phyloP scores from a whole-genome alignment of 1,140 invertebrate genomes.

The Plutomurus gul region DNA sequence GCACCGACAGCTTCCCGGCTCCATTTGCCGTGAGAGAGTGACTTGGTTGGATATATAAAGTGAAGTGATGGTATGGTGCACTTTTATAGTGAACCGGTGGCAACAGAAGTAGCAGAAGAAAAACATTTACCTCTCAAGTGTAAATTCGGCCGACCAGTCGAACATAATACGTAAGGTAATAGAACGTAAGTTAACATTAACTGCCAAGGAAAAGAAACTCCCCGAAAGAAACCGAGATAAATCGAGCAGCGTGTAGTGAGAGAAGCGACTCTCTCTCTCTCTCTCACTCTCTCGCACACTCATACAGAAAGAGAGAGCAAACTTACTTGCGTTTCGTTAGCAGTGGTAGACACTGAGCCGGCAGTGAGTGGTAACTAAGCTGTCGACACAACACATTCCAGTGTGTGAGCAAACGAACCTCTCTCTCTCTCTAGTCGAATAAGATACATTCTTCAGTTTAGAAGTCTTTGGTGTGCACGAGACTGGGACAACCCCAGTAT shows the following conservation, averaged over 20 bases:
- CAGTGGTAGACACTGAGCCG: not conserved
- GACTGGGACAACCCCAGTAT: not conserved
- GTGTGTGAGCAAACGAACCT: not conserved
- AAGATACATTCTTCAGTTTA: not conserved
- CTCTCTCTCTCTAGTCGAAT: not conserved
- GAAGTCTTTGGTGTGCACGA: not conserved
- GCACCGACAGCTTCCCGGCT: too few species aligned
- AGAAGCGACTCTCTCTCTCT: not conserved
- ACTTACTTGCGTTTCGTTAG: not conserved
- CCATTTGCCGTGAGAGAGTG: too few species aligned
- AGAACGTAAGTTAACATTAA: too few species aligned
- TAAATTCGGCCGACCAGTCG: too few species aligned
- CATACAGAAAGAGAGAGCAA: too few species aligned
- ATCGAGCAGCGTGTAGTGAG: not conserved
- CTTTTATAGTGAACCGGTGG: too few species aligned
- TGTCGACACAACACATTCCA: not conserved
- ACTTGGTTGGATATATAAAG: too few species aligned
- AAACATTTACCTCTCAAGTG: too few species aligned
- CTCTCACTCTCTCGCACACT: too few species aligned
- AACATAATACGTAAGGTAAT: not conserved
- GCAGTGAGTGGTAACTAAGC: not conserved
- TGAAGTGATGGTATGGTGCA: too few species aligned
- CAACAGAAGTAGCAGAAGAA: too few species aligned
- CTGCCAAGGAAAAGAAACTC: too few species aligned
- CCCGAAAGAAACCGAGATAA: not conserved